Conservation (phyloP, 1,140 invertebrate genomes). For the Teleopsis dalmanni region DNA sequence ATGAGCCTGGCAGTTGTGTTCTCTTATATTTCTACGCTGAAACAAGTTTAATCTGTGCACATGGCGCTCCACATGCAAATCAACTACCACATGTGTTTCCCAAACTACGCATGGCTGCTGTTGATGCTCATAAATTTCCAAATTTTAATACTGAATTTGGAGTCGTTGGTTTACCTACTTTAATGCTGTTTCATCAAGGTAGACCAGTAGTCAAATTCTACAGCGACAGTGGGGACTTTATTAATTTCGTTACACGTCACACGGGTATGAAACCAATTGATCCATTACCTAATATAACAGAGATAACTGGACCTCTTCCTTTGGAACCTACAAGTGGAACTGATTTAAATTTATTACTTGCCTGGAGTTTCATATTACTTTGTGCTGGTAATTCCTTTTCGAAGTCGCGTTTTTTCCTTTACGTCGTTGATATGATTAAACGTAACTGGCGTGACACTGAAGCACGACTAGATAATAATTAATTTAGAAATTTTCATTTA, state of each 20-base stretch:
- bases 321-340: slow-evolving; percentile 55
- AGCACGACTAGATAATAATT: slow-evolving; percentile 77
- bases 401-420: slow-evolving; percentile 68
- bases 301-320: slow-evolving; percentile 77
- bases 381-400: slow-evolving; percentile 70
- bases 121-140: slow-evolving; percentile 80
- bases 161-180: slow-evolving; percentile 85
- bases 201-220: slow-evolving; percentile 81
- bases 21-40: slow-evolving; percentile 83
- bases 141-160: slow-evolving; percentile 88
- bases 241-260: slow-evolving; percentile 70
- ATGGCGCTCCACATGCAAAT: slow-evolving; percentile 84
- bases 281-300: slow-evolving; percentile 64
- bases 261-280: slow-evolving; percentile 61
- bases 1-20: slow-evolving; percentile 61
- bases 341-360: slow-evolving; percentile 75
- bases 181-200: slow-evolving; percentile 90
- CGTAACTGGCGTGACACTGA: slow-evolving; percentile 87
- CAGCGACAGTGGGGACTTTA: slow-evolving; percentile 71
- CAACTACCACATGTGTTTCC: slow-evolving; percentile 74
- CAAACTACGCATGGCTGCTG: slow-evolving; percentile 76
- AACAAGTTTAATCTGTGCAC: slow-evolving; percentile 82
- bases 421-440: slow-evolving; percentile 74
- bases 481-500: not conserved
- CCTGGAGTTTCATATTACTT: slow-evolving; percentile 79